phyloP scores from a whole-genome alignment of 2,888 invertebrate genomes.

The Aelia acuminata region DNA sequence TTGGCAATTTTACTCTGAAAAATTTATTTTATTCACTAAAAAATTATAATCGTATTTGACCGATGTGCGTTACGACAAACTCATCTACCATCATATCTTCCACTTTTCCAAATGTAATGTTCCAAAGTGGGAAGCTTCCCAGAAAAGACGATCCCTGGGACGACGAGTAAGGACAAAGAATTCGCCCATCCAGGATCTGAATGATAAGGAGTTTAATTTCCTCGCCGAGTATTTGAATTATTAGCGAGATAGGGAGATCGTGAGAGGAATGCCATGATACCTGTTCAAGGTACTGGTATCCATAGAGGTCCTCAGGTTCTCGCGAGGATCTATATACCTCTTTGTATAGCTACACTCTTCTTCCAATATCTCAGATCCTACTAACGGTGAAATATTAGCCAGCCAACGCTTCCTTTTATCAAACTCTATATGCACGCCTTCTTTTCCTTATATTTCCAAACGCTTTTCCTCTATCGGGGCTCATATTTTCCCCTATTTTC shows the following conservation, averaged over 20 bases:
- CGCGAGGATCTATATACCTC: neutral
- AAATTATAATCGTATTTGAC: neutral
- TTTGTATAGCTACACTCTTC: neutral
- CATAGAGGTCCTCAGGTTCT: neutral
- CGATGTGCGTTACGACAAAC: neutral
- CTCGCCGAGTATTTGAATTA: slow-evolving; percentile 41
- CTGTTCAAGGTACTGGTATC: neutral
- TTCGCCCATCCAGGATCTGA: slow-evolving; percentile 6
- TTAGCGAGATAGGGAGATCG: neutral
- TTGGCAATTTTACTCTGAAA: no score
- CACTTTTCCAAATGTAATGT: neutral
- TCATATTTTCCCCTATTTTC: neutral
- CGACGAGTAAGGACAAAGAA: slow-evolving; percentile 29
- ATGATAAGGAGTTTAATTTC: slow-evolving; percentile 51
- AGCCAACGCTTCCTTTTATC: neutral
- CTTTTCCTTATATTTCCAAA: neutral
- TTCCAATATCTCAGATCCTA: neutral
- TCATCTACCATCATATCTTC: neutral
- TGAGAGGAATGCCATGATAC: neutral
- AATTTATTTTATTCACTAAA: no score
- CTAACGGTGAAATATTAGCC: neutral
- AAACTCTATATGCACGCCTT: slow-evolving; percentile 3
- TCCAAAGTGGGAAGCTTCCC: no score
- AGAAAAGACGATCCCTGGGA: neutral
- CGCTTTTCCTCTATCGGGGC: neutral